Evolutionary conservation across 1,140 invertebrate genomes (phyloP).

Genomic region (Gonioctena quinquepunctata): DNA sequence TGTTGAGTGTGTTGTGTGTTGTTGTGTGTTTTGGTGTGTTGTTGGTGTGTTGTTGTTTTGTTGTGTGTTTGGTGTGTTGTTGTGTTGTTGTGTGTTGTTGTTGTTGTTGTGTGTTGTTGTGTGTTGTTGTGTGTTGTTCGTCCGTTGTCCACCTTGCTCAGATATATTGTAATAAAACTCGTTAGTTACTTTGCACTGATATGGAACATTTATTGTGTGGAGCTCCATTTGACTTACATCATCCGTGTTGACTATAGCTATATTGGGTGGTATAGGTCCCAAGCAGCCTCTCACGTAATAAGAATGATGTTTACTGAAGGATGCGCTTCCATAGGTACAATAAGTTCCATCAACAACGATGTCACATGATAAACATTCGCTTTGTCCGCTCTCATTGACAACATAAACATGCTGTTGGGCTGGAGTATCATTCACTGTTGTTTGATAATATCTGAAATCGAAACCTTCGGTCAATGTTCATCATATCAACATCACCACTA

Average conservation of each 20-base stretch:
- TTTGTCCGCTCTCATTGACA: constrained; percentile 51
- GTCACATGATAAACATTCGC: constrained; percentile 63
- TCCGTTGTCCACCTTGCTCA: too few species aligned
- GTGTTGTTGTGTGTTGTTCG: too few species aligned
- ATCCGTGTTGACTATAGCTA: constrained; percentile 38
- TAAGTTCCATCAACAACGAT: constrained; percentile 58
- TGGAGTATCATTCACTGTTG: constrained; percentile 62
- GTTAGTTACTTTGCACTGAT: too few species aligned
- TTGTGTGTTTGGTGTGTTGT: too few species aligned
- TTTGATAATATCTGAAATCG: constrained; percentile 67
- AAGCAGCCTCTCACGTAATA: constrained; percentile 74
- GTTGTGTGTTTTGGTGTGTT: too few species aligned
- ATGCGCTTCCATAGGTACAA: constrained; percentile 70
- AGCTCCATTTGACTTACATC: constrained; percentile 31
- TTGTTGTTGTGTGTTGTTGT: too few species aligned
- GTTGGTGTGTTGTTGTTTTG: too few species aligned
- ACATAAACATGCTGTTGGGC: constrained; percentile 67
- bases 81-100: too few species aligned
- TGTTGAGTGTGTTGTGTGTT: too few species aligned
- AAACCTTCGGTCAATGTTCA: too few species aligned
- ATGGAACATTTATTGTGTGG: neutral
- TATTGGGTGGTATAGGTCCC: constrained; percentile 62
- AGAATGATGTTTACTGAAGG: constrained; percentile 68
- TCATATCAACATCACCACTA: too few species aligned
- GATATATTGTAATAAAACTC: too few species aligned